These are phyloP conservation scores for Hydropsyche betteni DNA, from an alignment of 2,888 invertebrate genomes.

Conservation along the genomic window DNA sequence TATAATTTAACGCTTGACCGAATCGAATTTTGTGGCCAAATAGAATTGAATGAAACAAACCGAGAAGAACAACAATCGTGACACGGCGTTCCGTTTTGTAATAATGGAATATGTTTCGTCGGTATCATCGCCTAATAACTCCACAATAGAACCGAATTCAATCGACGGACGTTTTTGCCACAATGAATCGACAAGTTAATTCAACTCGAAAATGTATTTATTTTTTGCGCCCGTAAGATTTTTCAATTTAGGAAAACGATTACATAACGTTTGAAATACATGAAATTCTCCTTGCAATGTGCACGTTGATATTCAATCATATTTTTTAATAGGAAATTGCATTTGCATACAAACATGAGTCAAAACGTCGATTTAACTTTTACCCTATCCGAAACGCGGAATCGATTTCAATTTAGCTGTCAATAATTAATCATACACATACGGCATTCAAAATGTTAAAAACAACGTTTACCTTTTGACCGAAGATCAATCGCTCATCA, in stretches of 20 bases:
- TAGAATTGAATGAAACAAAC: slow-evolving; percentile 6
- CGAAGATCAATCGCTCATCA: no score
- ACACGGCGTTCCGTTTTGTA: slow-evolving; percentile 9
- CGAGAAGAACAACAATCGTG: slow-evolving; percentile 19
- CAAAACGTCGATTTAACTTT: no score
- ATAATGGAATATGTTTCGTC: slow-evolving; percentile 10
- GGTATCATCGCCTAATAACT: neutral
- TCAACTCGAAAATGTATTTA: neutral
- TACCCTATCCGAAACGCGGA: no score
- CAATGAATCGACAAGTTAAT: slow-evolving; percentile 8
- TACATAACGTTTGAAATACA: no score
- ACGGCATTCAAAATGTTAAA: no score
- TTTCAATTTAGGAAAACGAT: no score
- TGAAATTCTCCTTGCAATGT: no score
- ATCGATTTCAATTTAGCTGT: no score
- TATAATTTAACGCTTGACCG: slow-evolving; percentile 21
- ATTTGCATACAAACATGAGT: slow-evolving; percentile 9
- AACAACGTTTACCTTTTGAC: no score
- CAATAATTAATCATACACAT: no score
- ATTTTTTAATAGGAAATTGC: neutral
- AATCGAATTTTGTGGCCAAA: slow-evolving; percentile 24
- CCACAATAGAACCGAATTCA: slow-evolving; percentile 15
- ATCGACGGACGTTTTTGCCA: slow-evolving; percentile 2
- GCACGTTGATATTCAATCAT: no score
- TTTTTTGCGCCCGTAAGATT: neutral